These are phyloP conservation scores for Linyphia triangularis DNA, from an alignment of 2,888 invertebrate genomes.

Conservation along the genomic window DNA sequence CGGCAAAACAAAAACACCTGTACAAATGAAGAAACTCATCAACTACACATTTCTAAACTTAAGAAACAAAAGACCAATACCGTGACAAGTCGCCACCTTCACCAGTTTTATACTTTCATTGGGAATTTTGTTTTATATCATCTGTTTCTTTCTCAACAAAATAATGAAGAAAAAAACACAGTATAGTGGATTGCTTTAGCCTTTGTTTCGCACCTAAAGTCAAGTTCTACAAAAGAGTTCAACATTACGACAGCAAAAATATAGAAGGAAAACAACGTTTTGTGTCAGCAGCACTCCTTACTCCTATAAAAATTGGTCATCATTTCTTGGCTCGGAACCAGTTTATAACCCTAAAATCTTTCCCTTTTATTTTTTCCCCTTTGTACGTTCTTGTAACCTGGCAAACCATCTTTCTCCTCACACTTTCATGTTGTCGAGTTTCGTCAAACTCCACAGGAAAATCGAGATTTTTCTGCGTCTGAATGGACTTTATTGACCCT, in stretches of 20 bases:
- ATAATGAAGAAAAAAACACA: not conserved
- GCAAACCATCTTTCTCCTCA: conserved; percentile 10
- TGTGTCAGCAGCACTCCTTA: conserved; percentile 36
- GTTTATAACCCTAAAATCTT: conserved; percentile 53
- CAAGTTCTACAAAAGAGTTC: conserved; percentile 8
- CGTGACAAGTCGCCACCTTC: not conserved
- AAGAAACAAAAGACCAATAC: not conserved
- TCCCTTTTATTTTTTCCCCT: not conserved
- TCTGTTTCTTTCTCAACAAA: not conserved
- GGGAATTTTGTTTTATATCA: conserved; percentile 14
- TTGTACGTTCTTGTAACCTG: conserved; percentile 31
- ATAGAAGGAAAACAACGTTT: conserved; percentile 37
- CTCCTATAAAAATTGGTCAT: conserved; percentile 61
- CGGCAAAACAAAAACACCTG: not conserved
- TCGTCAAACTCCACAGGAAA: conserved; percentile 24
- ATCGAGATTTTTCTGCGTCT: conserved; percentile 46
- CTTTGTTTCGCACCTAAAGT: conserved; percentile 29
- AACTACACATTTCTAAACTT: not conserved
- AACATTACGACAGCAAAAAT: conserved; percentile 36
- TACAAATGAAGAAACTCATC: not conserved
- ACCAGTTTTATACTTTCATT: conserved; percentile 12
- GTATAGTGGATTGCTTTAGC: conserved; percentile 14
- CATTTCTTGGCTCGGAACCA: conserved; percentile 51
- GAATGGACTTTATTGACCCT: conserved; percentile 64
- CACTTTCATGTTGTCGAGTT: conserved; percentile 16